These are phyloP conservation scores for Machaerirhynchus nigripectus DNA, from an alignment of 2,113 vertebrate genomes.

Conservation along the genomic window DNA sequence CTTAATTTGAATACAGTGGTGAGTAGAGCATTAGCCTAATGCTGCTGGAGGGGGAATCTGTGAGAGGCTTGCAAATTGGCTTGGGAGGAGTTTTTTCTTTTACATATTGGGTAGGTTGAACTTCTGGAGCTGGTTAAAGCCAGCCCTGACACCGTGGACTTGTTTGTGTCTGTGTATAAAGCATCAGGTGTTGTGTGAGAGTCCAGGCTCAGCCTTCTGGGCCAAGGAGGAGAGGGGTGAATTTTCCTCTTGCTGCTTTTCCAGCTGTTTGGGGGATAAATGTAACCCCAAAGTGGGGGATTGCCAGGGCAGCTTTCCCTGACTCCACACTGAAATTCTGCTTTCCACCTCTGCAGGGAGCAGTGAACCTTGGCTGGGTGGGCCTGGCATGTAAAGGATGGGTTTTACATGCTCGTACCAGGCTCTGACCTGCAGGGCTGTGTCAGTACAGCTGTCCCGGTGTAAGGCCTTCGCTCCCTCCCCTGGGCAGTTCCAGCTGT, in stretches of 20 bases:
- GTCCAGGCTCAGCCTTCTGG: not conserved
- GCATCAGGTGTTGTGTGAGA: not conserved
- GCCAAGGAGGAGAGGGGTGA: not conserved
- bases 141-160: not conserved
- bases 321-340: not conserved
- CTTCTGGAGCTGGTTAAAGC: not conserved
- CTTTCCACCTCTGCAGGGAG: not conserved
- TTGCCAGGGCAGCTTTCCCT: not conserved
- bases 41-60: not conserved
- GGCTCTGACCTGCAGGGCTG: not conserved
- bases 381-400: not conserved
- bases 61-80: not conserved
- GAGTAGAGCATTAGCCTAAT: not conserved
- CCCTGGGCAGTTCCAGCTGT: not conserved
- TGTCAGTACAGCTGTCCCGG: rapidly evolving
- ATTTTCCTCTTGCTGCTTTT: not conserved
- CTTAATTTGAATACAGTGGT: not conserved
- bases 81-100: not conserved
- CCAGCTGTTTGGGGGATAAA: not conserved
- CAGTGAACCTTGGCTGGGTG: not conserved
- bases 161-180: not conserved
- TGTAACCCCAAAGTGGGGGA: not conserved
- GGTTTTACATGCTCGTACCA: not conserved
- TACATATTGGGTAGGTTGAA: not conserved
- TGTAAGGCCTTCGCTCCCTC: not conserved